Base-by-base conservation (phyloP, 2,797 vertebrate genomes). In the Sebastolobus altivelis region DNA sequence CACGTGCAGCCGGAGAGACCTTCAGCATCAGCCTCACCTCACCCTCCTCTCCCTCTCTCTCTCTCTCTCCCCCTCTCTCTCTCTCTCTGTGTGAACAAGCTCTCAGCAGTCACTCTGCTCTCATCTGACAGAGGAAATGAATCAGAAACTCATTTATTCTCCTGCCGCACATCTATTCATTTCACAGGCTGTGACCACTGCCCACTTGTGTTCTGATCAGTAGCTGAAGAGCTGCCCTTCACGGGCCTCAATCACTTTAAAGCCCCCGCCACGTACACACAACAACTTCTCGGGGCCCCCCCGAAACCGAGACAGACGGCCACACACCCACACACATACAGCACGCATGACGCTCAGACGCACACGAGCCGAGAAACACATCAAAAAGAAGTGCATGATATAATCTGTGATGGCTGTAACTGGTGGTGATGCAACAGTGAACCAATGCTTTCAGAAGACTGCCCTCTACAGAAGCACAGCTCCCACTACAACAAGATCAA, bases 341-440 rank as follows among this genome's bases (percentile, higher is more conserved):
- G 72, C 56, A 67, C 35, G 65, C 75, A 66, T 77, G 66, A 81
- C 18, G 10, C 68, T 77, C 54, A 68, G 55, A 81, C 66, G 52
- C 72, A 68, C 76, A 74, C 77, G 86, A 63, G 79, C 80, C 76
- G 68, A 83, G 77, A 90, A 92, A 91, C 80, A 88, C 89, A 92
- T 92, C 85, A 93, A 94, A 92, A 94, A 91, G 85, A 92, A 92
- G 85, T 89, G 82, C 87, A 94, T 94, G 94, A 95, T 95, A 94
- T 94, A 95, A 95, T 95, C 92, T 94, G 83, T 89, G 92, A 91
- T 93, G 93, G 92, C 93, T 94, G 92, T 93, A 94, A 94, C 94
- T 94, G 89, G 83, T 84, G 90, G 93, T 95, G 95, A 96, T 96
- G 95, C 95, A 96, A 96, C 94, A 89, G 88, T 91, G 93, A 95